A percentile compares a stretch with the other conserved stretches of the same genome.
These are phyloP conservation scores for crab-eating macaque (Macaca fascicularis) DNA, from an alignment of 2,113 vertebrate species.

Conservation along the genomic window T2T-MFA8v1.1 NC_088379.1:95522501-95523000, in stretches of 20 bases:
- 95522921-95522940: background rate
- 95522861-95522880: background rate
- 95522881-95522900: too few species aligned
- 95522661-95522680: background rate
- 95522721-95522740: background rate
- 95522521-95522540: background rate
- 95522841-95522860: fast-evolving
- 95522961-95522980: too few species aligned
- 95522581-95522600: background rate
- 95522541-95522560: background rate
- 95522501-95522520: background rate
- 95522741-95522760: background rate
- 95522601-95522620: background rate
- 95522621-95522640: background rate
- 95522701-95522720: background rate
- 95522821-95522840: background rate
- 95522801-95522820: background rate
- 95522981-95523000: too few species aligned
- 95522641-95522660: background rate
- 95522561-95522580: background rate
- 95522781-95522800: background rate
- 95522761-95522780: background rate
- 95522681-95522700: background rate
- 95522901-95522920: background rate
- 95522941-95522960: background rate